Evolutionary conservation across 2,113 vertebrate species (phyloP), one percentile per base, ranked within the genome.

Genomic region (Ameiurus melas): DNA sequence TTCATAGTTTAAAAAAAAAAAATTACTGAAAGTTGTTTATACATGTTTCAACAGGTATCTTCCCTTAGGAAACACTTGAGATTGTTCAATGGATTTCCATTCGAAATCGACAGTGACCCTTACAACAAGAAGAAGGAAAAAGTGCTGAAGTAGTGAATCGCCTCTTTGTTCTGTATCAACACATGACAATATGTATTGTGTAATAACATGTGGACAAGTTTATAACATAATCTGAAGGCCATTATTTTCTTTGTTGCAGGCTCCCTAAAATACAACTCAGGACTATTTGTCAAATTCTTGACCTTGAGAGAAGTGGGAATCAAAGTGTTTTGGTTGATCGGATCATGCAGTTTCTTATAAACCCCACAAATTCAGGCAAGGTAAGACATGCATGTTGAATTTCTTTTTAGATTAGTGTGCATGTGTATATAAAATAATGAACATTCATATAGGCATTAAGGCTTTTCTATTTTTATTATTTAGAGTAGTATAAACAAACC

Each of bases 11-110:
- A n/a, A 14, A 77, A 77, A 43, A 30, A 75, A 73, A 47, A 25
- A 20, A 20, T 47, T 88, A 81, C 2, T 62, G 10, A 83, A 58
- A 33, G 4, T 53, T 77, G 14, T 81, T 66, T 80, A 6, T 39
- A 82, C 51, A 62, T 83, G 1, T 91, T 75, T 57, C 75, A 22
- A 85, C 93, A 99, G 98, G 94, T 96, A 83, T 93, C 96, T 36
- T 95, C 95, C 0, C 91, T 99, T 53, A 98, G 98, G 96, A 99
- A 97, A 95, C 98, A 98, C 91, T 94, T 99, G 90, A 96, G 98
- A 60, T 96, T 97, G 66, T 99, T 99, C 79, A 99, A 97, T 62
- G 98, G 98, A 3, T 99, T 99, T 86, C 92, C 96, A 0, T 99
- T 99, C 90, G 95, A 97, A 86, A 95, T 94, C 27, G 96, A 96